These are phyloP conservation scores for Ariopsis seemanni DNA, from an alignment of 2,113 vertebrate species.

Conservation along the genomic window DNA sequence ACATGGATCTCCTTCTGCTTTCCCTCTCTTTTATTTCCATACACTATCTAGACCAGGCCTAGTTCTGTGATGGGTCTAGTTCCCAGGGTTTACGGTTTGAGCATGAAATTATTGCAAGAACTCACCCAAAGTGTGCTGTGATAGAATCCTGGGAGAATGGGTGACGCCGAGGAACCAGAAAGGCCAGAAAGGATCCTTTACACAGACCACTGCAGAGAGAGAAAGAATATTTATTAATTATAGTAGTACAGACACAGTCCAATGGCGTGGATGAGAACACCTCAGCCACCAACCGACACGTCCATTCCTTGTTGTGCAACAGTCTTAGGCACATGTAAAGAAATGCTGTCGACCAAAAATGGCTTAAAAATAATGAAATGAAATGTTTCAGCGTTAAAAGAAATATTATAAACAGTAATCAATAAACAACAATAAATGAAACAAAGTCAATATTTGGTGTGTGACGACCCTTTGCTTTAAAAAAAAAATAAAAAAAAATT, in stretches of 20 bases:
- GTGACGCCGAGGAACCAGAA: constrained; percentile 12
- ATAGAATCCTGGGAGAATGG: not conserved
- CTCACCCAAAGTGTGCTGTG: constrained; percentile 36
- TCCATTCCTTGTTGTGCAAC: not conserved
- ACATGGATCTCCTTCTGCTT: constrained; percentile 4
- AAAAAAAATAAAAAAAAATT: no score
- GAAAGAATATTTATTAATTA: not conserved
- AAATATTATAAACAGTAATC: no score
- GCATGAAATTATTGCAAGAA: not conserved
- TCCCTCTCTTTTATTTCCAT: constrained; percentile 7
- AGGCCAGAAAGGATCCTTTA: constrained; percentile 31
- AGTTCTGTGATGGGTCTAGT: not conserved
- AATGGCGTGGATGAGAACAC: not conserved
- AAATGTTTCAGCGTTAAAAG: no score
- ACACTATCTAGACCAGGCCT: not conserved
- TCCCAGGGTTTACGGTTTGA: not conserved
- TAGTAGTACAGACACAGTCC: not conserved
- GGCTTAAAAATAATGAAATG: no score
- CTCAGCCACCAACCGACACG: not conserved
- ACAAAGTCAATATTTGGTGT: no score
- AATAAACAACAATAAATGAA: no score
- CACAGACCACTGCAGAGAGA: constrained; percentile 45
- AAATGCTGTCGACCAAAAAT: no score
- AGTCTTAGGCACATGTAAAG: no score
- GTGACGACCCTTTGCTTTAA: no score